Percentiles rank a stretch among this genome's conserved stretches.
phyloP scores from a whole-genome alignment of 2,797 vertebrate species.

The Pseudochromis fuscus region DNA sequence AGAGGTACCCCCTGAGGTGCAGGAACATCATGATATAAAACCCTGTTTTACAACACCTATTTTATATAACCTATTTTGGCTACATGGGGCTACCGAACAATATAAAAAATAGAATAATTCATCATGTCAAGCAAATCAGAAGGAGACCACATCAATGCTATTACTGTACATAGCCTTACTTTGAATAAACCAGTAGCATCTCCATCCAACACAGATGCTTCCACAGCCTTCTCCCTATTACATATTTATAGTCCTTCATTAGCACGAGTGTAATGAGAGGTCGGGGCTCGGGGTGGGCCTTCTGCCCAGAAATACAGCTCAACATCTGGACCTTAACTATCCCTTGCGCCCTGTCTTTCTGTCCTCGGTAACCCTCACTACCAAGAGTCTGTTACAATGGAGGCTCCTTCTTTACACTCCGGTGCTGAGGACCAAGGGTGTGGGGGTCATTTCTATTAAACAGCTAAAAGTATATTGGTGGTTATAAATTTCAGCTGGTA shows the following conservation, averaged over 20 bases:
- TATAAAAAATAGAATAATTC: neutral
- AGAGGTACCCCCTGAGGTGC: too few relatives aligned
- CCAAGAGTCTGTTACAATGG: slow-evolving; percentile 10
- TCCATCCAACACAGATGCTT: slow-evolving; percentile 24
- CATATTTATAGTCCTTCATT: slow-evolving; percentile 53
- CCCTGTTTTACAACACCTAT: too few relatives aligned
- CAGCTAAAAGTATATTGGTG: neutral
- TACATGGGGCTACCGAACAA: neutral
- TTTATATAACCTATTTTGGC: neutral
- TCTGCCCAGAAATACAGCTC: slow-evolving; percentile 49
- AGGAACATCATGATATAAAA: too few relatives aligned
- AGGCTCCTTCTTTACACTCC: slow-evolving; percentile 6
- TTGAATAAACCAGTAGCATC: slow-evolving; percentile 6
- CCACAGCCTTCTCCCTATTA: slow-evolving; percentile 27
- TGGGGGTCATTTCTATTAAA: neutral
- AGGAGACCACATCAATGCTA: neutral
- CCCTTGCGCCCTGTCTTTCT: slow-evolving; percentile 6
- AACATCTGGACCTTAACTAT: slow-evolving; percentile 46
- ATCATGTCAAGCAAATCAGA: neutral
- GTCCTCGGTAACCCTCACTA: slow-evolving; percentile 11
- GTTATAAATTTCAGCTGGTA: neutral
- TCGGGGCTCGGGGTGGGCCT: slow-evolving; percentile 25
- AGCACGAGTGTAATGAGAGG: slow-evolving; percentile 35
- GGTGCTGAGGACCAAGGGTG: neutral
- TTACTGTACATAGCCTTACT: slow-evolving; percentile 19